Percentiles rank a stretch among this genome's conserved stretches.
Evolutionary conservation across 2,113 vertebrate species (phyloP).

Genomic region (Percopsis transmontana): DNA sequence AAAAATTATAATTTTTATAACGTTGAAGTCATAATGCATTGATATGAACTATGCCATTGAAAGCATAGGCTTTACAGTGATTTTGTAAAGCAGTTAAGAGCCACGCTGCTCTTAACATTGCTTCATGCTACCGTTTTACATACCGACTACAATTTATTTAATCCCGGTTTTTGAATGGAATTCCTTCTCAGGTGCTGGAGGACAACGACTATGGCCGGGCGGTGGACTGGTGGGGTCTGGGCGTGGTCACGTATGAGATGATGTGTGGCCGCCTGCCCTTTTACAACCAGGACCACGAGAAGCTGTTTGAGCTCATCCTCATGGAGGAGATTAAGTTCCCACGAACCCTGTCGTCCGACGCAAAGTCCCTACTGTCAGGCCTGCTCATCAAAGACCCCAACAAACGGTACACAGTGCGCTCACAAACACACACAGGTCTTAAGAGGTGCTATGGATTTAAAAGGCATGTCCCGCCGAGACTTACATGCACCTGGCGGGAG

Average conservation of each 20-base stretch:
- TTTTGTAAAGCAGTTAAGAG: too few species aligned
- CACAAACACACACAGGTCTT: background rate
- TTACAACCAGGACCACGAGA: slow-evolving; percentile 83
- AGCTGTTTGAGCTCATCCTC: slow-evolving; percentile 80
- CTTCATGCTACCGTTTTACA: too few species aligned
- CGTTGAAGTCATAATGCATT: too few species aligned
- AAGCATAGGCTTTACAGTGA: too few species aligned
- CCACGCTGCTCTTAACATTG: too few species aligned
- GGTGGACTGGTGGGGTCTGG: slow-evolving; percentile 82
- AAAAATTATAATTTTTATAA: too few species aligned
- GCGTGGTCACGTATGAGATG: slow-evolving; percentile 82
- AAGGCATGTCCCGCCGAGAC: too few species aligned
- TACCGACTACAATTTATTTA: too few species aligned
- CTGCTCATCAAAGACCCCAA: slow-evolving; percentile 82
- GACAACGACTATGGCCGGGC: slow-evolving; percentile 80
- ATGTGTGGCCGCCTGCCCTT: slow-evolving; percentile 81
- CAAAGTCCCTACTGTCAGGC: slow-evolving; percentile 80
- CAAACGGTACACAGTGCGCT: slow-evolving; percentile 63
- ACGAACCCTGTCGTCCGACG: slow-evolving; percentile 76
- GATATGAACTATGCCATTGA: too few species aligned
- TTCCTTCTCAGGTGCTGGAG: slow-evolving; percentile 73
- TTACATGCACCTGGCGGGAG: too few species aligned
- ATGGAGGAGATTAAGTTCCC: slow-evolving; percentile 84
- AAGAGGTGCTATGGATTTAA: too few species aligned
- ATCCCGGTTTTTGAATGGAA: too few species aligned